Percentiles rank a stretch among this genome's conserved stretches.
Evolutionary conservation across 2,888 invertebrate genomes (phyloP).

Genomic region (Volucella bombylans): DNA sequence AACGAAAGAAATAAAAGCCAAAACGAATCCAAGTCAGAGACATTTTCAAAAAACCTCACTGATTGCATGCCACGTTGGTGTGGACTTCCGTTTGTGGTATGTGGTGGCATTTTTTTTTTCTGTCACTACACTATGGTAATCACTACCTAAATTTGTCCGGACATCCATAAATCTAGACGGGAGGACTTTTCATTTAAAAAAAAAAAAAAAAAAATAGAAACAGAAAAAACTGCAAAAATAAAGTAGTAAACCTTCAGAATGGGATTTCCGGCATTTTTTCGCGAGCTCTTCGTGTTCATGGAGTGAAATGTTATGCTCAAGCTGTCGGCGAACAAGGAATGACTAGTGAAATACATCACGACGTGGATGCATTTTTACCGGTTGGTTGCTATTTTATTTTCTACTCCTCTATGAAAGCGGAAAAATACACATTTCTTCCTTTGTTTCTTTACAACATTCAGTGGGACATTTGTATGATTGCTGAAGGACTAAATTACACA

Average conservation of each 20-base stretch:
- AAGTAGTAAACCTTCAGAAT: conserved; percentile 33
- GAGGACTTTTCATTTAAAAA: conserved; percentile 4
- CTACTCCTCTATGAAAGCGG: conserved; percentile 9
- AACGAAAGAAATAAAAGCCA: conserved; percentile 10
- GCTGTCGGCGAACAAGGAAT: conserved; percentile 62
- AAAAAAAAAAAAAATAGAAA: conserved; percentile 11
- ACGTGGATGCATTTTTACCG: conserved; percentile 72
- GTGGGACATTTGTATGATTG: conserved; percentile 1
- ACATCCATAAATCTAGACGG: conserved; percentile 66
- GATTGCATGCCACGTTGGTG: conserved; percentile 68
- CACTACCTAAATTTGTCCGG: conserved; percentile 68
- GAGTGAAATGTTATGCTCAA: conserved; percentile 67
- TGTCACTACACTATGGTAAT: conserved; percentile 65
- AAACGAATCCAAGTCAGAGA: conserved; percentile 23
- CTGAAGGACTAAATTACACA: neutral
- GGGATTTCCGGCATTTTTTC: conserved; percentile 23
- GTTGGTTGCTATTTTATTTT: conserved; percentile 33
- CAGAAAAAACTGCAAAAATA: neutral
- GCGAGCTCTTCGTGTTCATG: conserved; percentile 49
- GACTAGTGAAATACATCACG: conserved; percentile 61
- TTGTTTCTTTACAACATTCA: conserved; percentile 29
- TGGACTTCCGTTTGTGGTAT: conserved; percentile 50
- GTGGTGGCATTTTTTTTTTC: conserved; percentile 45
- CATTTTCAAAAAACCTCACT: conserved; percentile 52
- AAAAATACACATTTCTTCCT: conserved; percentile 46